Base-by-base conservation (phyloP, 37 sponge, comb jelly and placozoan species). In the Beroe ovata region DNA sequence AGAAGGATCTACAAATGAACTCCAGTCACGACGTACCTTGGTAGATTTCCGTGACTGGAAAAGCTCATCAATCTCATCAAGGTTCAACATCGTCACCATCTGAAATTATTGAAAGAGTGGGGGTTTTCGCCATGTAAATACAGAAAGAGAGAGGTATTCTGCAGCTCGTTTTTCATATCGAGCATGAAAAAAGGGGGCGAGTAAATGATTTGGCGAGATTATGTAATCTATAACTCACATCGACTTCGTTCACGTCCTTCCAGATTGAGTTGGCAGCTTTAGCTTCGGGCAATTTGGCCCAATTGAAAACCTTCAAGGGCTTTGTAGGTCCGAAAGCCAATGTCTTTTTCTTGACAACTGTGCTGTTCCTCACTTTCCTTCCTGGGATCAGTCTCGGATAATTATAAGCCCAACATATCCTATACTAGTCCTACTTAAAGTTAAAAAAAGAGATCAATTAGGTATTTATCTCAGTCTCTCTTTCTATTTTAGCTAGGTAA, bases 271-370 rank as follows among this genome's bases (percentile, higher is more conserved):
- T 77, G 21, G 84, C 84, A 19, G 84, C 84, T 40, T 77, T 77
- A 14, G 84, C 84, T n/a, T 77, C 84, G 84, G 84, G 84, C 42
- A 77, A 35, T 29, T 77, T 77, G 14, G 54, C 84, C 84, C 84
- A 77, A 25, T 77, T 77, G 38, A 77, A 77, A 2, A 77, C 84
- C 28, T 77, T 77, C 38, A 77, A 25, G 11, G 84, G 84, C 54
- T 77, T 77, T 0, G 42, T 77, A 6, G 84, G 84, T 1, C 84
- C 84, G 22, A 42, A 42, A 21, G 54, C 33, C 33, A 77, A 26
- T 21, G 54, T 77, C 22, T 42, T 77, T 29, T 77, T 77, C 38
- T 77, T 77, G 1, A 42, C 28, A 33, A 42, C 84, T 11, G 84
- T 42, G 22, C 25, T 42, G 25, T 39, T 39, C 41, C 84, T 38